phyloP scores from a whole-genome alignment of 1,140 invertebrate species.

The Trichonephila inaurata region DNA sequence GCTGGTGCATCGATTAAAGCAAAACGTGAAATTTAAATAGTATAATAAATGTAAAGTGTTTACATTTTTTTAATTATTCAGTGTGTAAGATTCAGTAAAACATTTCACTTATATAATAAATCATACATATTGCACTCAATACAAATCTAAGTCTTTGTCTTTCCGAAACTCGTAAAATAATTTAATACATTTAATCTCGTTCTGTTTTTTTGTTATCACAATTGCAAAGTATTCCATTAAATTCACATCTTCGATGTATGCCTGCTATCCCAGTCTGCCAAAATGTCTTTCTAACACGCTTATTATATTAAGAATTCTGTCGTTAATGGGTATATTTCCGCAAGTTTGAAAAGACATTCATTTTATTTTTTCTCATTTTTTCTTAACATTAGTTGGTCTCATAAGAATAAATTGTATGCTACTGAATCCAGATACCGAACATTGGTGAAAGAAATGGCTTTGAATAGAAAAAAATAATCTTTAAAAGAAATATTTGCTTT shows the following conservation, averaged over 20 bases:
- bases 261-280: neutral
- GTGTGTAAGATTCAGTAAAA: too few relatives aligned
- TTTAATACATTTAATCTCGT: neutral
- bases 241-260: conserved; percentile 30
- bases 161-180: neutral
- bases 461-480: too few relatives aligned
- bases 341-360: neutral
- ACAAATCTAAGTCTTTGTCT: neutral
- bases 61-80: too few relatives aligned
- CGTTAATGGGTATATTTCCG: neutral
- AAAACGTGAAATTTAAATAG: too few relatives aligned
- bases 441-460: neutral
- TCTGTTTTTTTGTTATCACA: conserved; percentile 18
- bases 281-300: conserved; percentile 12
- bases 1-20: too few relatives aligned
- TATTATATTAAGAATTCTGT: conserved; percentile 10
- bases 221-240: neutral
- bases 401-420: neutral
- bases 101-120: too few relatives aligned
- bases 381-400: neutral
- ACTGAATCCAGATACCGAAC: neutral
- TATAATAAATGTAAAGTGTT: too few relatives aligned
- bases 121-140: too few relatives aligned
- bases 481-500: too few relatives aligned
- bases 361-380: neutral